These are phyloP conservation scores for Mungos mungo DNA, from an alignment of 2,113 vertebrate species.

Conservation along the genomic window DNA sequence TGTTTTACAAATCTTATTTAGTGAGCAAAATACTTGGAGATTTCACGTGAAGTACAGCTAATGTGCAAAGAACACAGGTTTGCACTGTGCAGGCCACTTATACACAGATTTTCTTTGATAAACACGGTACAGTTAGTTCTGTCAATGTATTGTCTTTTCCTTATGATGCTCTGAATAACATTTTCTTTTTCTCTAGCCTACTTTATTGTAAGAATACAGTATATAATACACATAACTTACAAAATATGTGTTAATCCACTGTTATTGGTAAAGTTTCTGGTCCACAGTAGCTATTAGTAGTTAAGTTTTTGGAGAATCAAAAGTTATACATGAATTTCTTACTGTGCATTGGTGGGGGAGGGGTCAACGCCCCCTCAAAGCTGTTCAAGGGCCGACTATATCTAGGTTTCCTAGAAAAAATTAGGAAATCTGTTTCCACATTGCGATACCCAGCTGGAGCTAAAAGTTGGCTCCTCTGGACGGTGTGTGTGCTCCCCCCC, in stretches of 20 bases:
- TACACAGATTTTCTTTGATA: not conserved
- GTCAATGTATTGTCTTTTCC: not conserved
- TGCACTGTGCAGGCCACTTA: not conserved
- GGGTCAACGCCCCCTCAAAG: not conserved
- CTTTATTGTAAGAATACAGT: not conserved
- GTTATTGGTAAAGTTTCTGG: not conserved
- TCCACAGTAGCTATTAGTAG: not conserved
- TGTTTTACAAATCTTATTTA: not conserved
- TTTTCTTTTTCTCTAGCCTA: not conserved
- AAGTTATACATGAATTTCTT: not conserved
- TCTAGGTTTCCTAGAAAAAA: not conserved
- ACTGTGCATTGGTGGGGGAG: not conserved
- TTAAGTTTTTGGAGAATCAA: not conserved
- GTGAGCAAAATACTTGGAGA: not conserved
- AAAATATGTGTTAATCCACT: not conserved
- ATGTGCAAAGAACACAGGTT: not conserved
- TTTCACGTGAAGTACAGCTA: not conserved
- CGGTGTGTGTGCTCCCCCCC: fast-evolving
- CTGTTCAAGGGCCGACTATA: not conserved
- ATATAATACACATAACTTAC: not conserved
- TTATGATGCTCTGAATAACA: not conserved
- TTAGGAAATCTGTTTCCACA: not conserved
- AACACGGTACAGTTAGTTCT: not conserved
- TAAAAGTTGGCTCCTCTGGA: not conserved
- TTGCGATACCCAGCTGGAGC: not conserved